Percentiles rank a stretch among this genome's conserved stretches.
Evolutionary conservation across 2,113 vertebrate species (phyloP).

Genomic region (Sarotherodon lohbergeri): DNA sequence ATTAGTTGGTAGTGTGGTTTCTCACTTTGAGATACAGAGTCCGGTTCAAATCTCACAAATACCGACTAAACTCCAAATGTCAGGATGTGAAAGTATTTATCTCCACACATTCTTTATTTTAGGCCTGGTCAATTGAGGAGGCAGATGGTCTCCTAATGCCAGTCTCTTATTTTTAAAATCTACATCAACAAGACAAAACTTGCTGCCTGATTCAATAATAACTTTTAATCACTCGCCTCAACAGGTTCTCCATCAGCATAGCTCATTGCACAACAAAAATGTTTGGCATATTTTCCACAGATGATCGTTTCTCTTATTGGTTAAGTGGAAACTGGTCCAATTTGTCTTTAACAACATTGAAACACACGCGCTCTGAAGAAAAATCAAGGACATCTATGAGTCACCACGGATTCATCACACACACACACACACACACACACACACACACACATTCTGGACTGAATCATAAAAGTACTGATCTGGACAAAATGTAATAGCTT

Average conservation of each 20-base stretch:
- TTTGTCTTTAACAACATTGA: neutral
- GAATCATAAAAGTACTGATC: neutral
- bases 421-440: neutral
- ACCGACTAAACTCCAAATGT: neutral
- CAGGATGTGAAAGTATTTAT: neutral
- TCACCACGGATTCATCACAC: slow-evolving; percentile 16
- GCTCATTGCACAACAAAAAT: neutral
- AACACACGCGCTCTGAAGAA: slow-evolving; percentile 1
- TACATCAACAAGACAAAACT: slow-evolving; percentile 13
- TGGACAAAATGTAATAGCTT: neutral
- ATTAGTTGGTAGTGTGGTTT: neutral
- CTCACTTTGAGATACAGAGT: neutral
- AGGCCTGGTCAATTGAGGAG: neutral
- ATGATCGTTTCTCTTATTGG: neutral
- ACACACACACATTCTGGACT: neutral
- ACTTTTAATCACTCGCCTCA: neutral
- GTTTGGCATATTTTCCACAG: neutral
- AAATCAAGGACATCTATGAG: slow-evolving; percentile 39
- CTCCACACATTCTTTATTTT: neutral
- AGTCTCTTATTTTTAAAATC: neutral
- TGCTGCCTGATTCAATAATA: neutral
- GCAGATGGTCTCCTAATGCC: neutral
- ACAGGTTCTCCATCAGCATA: slow-evolving; percentile 10
- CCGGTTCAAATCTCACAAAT: neutral
- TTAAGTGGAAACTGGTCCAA: slow-evolving; percentile 7